Base-by-base conservation (phyloP, 1,140 invertebrate genomes). In the Eulimnadia texana region DNA sequence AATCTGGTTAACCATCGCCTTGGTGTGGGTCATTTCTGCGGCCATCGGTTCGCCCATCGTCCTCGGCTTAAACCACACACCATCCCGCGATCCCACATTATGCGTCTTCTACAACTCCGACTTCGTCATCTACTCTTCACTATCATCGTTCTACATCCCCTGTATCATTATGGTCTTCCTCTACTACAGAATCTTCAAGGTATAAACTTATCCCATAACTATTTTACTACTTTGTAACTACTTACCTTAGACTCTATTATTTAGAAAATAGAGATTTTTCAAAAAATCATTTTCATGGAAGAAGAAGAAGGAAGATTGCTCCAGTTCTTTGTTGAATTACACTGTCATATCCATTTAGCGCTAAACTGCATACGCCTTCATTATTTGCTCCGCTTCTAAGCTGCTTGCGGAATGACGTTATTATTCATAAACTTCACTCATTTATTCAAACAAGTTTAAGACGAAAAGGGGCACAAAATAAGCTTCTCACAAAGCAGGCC, bases 161-260 rank as follows among this genome's bases (percentile, higher is more conserved):
- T 98, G 94, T 74, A 84, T 97, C 68, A 92, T 97, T 69, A 98
- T 99, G 93, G 89, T 98, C 70, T 92, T 93, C 74, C 83, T 99
- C 27, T 99, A 99, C 74, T 97, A 92, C 77, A 90, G 85, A 76
- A 99, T 99, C 77, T 98, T 99, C 77, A 90, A 84, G 84, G 88
- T 91, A 70, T 80, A 77, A 71, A 13, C 63, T 62, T 28, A 11
- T 11, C 11, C 42, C 11, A 1, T n/a, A 47, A 33, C 28, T 9
- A 56, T 55, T 3, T 23, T 16, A 55, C n/a, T 1, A n/a, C 20
- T 16, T 24, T 54, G 20, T 54, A 2, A 54, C 20, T 10, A 20
- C 24, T 53, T n/a, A 13, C 47, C n/a, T 13, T 13, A 49, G 13
- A 13, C 47, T 13, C 13, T 49, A 49, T 49, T 49, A 49, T 49